These are phyloP conservation scores for Crepidodera aurea DNA, from an alignment of 2,888 invertebrate species.

Conservation along the genomic window DNA sequence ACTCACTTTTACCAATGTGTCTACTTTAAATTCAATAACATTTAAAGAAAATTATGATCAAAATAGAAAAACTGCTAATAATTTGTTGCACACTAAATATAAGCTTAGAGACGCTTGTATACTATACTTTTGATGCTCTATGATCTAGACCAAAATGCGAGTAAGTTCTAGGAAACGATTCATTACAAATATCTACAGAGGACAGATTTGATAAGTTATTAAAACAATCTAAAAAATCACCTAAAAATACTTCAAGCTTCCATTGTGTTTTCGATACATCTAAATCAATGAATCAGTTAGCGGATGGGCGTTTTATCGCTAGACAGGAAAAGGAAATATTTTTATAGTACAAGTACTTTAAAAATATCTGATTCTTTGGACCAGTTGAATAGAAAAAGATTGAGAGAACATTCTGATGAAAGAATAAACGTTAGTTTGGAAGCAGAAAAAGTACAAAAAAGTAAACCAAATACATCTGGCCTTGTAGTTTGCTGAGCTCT, in stretches of 20 bases:
- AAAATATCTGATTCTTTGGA: conserved; percentile 6
- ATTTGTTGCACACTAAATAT: too few relatives aligned
- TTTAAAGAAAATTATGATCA: too few relatives aligned
- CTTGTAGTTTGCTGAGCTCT: too few relatives aligned
- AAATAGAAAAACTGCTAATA: too few relatives aligned
- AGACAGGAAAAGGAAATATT: conserved; percentile 12
- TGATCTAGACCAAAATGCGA: conserved; percentile 27
- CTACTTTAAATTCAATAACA: too few relatives aligned
- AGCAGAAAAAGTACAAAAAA: conserved; percentile 21
- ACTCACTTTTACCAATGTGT: too few relatives aligned
- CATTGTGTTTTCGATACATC: background rate
- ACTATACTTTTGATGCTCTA: too few relatives aligned
- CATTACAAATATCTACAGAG: conserved; percentile 41
- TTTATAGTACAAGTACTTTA: conserved; percentile 15
- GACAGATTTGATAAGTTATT: conserved; percentile 51
- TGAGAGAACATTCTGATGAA: conserved; percentile 27
- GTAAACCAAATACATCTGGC: too few relatives aligned
- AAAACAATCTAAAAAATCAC: conserved; percentile 37
- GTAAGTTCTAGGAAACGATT: conserved; percentile 40
- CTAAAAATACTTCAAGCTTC: background rate
- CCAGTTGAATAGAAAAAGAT: conserved; percentile 17
- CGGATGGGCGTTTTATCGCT: background rate
- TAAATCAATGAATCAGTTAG: background rate
- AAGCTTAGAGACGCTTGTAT: too few relatives aligned
- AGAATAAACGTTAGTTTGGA: conserved; percentile 36